Evolutionary conservation across 1,140 invertebrate genomes (phyloP).

Genomic region (Ptiloglossa arizonensis): DNA sequence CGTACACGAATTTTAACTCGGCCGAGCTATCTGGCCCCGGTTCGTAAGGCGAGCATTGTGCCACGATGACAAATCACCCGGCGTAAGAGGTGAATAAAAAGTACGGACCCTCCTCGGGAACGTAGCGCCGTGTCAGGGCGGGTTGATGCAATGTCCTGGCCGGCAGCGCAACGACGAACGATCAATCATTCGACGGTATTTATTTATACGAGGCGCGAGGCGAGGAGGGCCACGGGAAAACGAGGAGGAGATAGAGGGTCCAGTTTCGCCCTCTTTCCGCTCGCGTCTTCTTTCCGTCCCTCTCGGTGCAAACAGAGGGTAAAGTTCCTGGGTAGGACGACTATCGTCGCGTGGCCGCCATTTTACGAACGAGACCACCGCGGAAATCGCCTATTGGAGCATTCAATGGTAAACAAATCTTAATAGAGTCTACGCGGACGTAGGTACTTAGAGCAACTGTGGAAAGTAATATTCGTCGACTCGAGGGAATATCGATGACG

Average conservation of each 20-base stretch:
- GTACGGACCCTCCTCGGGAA: conserved; percentile 44
- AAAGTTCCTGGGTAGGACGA: too few relatives aligned
- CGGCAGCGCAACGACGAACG: conserved; percentile 54
- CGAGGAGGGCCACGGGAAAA: conserved; percentile 22
- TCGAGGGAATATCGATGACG: too few relatives aligned
- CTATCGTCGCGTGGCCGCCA: too few relatives aligned
- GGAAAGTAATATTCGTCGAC: too few relatives aligned
- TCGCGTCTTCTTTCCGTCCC: conserved; percentile 17
- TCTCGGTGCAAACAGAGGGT: not conserved
- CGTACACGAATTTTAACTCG: conserved; percentile 67
- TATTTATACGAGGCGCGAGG: conserved; percentile 68
- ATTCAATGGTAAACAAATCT: too few relatives aligned
- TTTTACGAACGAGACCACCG: too few relatives aligned
- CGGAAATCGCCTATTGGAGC: too few relatives aligned
- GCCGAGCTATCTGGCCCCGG: conserved; percentile 49
- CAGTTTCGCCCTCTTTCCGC: conserved; percentile 42
- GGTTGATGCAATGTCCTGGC: conserved; percentile 65
- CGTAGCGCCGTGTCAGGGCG: conserved; percentile 38
- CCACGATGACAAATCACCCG: conserved; percentile 70
- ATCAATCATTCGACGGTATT: conserved; percentile 75
- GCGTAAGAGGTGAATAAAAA: conserved; percentile 65
- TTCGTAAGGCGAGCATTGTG: conserved; percentile 62
- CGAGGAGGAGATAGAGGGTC: conserved; percentile 46
- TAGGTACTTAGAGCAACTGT: too few relatives aligned
- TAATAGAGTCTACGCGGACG: too few relatives aligned